These are phyloP conservation scores for Tyria jacobaeae DNA, from an alignment of 2,888 invertebrate species.

Conservation along the genomic window DNA sequence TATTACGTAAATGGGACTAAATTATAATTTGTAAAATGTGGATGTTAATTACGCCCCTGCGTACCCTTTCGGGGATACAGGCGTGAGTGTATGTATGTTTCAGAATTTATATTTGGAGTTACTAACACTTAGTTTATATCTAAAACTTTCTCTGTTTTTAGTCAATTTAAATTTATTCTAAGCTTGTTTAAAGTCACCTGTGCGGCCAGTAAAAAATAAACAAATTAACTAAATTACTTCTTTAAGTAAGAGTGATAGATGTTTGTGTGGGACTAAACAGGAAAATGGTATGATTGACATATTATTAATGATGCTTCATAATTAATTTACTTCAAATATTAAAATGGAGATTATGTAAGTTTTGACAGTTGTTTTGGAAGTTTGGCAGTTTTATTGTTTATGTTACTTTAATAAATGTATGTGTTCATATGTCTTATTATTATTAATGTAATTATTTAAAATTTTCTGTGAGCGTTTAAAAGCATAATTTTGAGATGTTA, in stretches of 20 bases:
- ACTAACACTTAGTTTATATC: too few species aligned
- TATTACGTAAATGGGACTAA: too few species aligned
- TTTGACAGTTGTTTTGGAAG: conserved; percentile 14
- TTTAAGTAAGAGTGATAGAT: conserved; percentile 76
- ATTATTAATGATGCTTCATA: conserved; percentile 48
- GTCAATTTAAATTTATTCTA: conserved; percentile 51
- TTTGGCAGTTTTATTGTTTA: neutral
- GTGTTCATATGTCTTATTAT: neutral
- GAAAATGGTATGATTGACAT: conserved; percentile 61
- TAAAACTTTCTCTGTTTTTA: conserved; percentile 9
- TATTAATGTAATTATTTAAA: too few species aligned
- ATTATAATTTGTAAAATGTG: too few species aligned
- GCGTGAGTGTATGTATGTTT: too few species aligned
- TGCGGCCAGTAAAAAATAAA: conserved; percentile 55
- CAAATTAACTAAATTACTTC: conserved; percentile 66
- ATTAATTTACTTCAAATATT: conserved; percentile 25
- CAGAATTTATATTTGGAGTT: too few species aligned
- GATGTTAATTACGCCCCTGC: too few species aligned
- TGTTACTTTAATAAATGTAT: neutral
- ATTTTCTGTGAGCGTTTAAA: neutral
- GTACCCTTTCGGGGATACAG: too few species aligned
- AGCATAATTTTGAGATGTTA: too few species aligned
- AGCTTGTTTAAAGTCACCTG: conserved; percentile 71
- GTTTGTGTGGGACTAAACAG: conserved; percentile 55
- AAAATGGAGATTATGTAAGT: conserved; percentile 3